phyloP scores from a whole-genome alignment of 2,797 vertebrate species.

The Anguilla anguilla region DNA sequence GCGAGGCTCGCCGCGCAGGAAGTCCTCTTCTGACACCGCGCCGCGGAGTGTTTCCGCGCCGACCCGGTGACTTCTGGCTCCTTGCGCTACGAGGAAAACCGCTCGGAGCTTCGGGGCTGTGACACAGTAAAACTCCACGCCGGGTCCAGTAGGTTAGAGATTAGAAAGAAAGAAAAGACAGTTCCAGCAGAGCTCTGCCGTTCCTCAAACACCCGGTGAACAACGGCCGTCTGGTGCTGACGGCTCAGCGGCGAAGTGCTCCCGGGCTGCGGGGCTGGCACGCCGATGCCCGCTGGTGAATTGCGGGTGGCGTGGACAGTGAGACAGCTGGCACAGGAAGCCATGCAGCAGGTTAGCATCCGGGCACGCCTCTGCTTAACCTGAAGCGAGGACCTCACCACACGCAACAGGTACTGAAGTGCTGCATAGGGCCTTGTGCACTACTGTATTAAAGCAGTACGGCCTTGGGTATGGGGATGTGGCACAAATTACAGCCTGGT shows the following conservation, averaged over 20 bases:
- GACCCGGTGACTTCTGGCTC: slow-evolving; percentile 46
- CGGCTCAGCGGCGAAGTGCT: neutral
- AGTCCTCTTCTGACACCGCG: slow-evolving; percentile 47
- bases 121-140: slow-evolving; percentile 41
- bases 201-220: slow-evolving; percentile 34
- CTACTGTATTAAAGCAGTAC: neutral
- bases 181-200: slow-evolving; percentile 38
- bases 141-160: slow-evolving; percentile 54
- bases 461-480: neutral
- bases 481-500: neutral
- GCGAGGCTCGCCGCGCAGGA: slow-evolving; percentile 46
- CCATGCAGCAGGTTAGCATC: neutral
- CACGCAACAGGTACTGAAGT: neutral
- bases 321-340: neutral
- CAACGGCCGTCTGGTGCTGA: neutral
- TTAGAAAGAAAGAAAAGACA: slow-evolving; percentile 41
- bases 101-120: slow-evolving; percentile 40
- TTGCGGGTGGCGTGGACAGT: neutral
- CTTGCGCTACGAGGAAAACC: slow-evolving; percentile 18
- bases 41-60: slow-evolving; percentile 41
- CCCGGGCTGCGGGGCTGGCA: neutral
- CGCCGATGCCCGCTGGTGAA: neutral
- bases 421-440: neutral
- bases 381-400: neutral
- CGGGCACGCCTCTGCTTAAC: too few species aligned